Percentiles rank a stretch among this genome's conserved stretches.
phyloP scores from a whole-genome alignment of 2,888 invertebrate genomes.

The Aphidius colemani region DNA sequence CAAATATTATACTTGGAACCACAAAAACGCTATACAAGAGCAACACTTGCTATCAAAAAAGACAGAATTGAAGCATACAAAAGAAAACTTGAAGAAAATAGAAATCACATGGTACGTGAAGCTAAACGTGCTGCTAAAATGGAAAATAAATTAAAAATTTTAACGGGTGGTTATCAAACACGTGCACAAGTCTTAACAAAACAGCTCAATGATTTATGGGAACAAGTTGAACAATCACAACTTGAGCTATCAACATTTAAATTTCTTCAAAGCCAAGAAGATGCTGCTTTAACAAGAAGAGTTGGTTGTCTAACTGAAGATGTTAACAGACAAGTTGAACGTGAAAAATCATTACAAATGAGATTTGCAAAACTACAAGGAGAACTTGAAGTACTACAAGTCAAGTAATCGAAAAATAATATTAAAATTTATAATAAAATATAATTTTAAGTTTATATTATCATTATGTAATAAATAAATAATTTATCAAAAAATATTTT shows the following conservation, averaged over 20 bases:
- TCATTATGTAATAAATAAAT: too few relatives aligned
- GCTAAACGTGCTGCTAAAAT: conserved; percentile 96
- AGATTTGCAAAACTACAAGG: conserved; percentile 78
- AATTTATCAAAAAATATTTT: background rate
- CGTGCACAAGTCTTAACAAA: conserved; percentile 85
- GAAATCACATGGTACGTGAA: conserved; percentile 94
- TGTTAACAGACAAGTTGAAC: conserved; percentile 87
- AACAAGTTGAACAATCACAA: conserved; percentile 88
- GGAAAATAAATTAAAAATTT: conserved; percentile 94
- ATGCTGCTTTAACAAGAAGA: conserved; percentile 86
- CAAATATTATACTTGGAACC: conserved; percentile 91
- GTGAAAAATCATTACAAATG: conserved; percentile 86
- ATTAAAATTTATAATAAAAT: too few relatives aligned
- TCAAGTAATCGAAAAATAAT: background rate
- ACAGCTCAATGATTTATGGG: conserved; percentile 83
- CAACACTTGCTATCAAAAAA: conserved; percentile 93
- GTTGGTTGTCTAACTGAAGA: conserved; percentile 90
- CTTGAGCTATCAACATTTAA: conserved; percentile 90
- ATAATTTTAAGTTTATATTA: too few relatives aligned
- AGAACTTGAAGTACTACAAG: conserved; percentile 61
- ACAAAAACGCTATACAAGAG: conserved; percentile 90
- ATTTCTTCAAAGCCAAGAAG: conserved; percentile 87
- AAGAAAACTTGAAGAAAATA: conserved; percentile 88
- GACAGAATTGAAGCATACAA: conserved; percentile 93
- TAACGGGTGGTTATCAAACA: conserved; percentile 90